phyloP scores from a whole-genome alignment of 1,140 invertebrate genomes.

The Cyclargus thomasi region DNA sequence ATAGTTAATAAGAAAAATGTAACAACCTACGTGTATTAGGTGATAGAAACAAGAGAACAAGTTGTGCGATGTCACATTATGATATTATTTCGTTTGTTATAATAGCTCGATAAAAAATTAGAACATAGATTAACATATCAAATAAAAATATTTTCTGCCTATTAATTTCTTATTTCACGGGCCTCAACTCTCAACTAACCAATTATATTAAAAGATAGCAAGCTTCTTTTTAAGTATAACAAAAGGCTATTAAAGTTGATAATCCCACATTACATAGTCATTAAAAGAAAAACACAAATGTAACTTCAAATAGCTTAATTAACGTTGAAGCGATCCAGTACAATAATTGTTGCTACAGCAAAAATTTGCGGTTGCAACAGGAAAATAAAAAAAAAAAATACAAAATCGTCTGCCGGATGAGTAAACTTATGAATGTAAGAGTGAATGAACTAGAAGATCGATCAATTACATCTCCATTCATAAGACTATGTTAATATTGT shows the following conservation, averaged over 20 bases:
- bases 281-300: slow-evolving; percentile 8
- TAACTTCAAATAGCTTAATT: slow-evolving; percentile 6
- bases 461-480: slow-evolving; percentile 20
- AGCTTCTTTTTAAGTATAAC: background rate
- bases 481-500: slow-evolving; percentile 16
- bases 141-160: background rate
- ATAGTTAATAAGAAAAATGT: too few relatives aligned
- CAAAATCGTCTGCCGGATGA: background rate
- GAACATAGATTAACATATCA: too few relatives aligned
- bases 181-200: background rate
- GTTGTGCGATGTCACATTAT: too few relatives aligned
- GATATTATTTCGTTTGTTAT: too few relatives aligned
- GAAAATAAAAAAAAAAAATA: background rate
- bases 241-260: slow-evolving; percentile 7
- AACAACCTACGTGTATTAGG: too few relatives aligned
- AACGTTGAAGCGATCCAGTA: background rate
- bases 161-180: slow-evolving; percentile 5
- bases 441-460: slow-evolving; percentile 21
- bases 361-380: background rate
- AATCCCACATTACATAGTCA: slow-evolving; percentile 10
- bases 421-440: slow-evolving; percentile 4
- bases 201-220: background rate
- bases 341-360: background rate
- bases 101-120: too few relatives aligned
- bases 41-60: too few relatives aligned